Percentiles rank a stretch among this genome's conserved stretches.
Conservation (phyloP, 2,113 vertebrate species). For the Mirounga angustirostris region DNA sequence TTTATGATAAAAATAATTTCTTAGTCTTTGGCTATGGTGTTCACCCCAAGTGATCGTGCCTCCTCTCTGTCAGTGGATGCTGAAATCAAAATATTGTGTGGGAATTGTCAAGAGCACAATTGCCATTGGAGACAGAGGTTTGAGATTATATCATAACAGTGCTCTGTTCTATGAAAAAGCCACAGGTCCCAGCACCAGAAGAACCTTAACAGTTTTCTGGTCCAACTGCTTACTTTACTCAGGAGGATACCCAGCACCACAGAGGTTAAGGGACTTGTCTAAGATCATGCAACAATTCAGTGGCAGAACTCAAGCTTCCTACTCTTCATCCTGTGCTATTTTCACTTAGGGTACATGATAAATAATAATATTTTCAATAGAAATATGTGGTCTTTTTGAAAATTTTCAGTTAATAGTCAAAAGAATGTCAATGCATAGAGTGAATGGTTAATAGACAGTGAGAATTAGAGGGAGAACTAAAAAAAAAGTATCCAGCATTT, state of each 20-base stretch:
- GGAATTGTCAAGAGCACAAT: not conserved
- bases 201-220: not conserved
- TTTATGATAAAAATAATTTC: conserved; percentile 56
- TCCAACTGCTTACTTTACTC: not conserved
- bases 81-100: not conserved
- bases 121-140: not conserved
- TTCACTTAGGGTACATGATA: not conserved
- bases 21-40: not conserved
- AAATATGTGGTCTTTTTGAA: not conserved
- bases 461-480: not conserved
- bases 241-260: not conserved
- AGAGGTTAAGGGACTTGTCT: not conserved
- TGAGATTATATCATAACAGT: not conserved
- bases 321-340: not conserved
- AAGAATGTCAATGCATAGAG: not conserved
- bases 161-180: not conserved
- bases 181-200: not conserved
- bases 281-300: not conserved
- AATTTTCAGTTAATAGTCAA: not conserved
- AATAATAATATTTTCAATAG: conserved; percentile 33
- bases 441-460: not conserved
- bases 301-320: not conserved
- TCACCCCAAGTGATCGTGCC: not conserved
- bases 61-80: not conserved
- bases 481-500: not conserved